phyloP scores from a whole-genome alignment of 2,113 vertebrate genomes.

The Zootoca vivipara region DNA sequence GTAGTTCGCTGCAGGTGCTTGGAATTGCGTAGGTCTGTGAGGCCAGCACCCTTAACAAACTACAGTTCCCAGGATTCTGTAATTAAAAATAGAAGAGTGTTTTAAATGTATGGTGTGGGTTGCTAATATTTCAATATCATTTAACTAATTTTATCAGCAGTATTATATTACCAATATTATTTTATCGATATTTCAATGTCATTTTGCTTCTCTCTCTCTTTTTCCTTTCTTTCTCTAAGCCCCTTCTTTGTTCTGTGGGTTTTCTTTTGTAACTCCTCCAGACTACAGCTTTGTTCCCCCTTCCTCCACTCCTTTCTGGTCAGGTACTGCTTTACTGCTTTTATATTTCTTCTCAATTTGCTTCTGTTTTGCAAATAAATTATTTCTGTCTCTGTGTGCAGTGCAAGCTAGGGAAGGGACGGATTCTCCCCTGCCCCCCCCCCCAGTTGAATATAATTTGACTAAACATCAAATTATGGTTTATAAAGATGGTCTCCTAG shows the following conservation, averaged over 20 bases:
- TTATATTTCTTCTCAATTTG: slow-evolving; percentile 72
- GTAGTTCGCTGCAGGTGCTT: too few species aligned
- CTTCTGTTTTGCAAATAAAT: slow-evolving; percentile 68
- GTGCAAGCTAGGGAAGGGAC: slow-evolving; percentile 64
- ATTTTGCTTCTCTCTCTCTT: slow-evolving; percentile 82
- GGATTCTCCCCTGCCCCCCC: slow-evolving; percentile 44
- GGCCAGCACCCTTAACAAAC: too few species aligned
- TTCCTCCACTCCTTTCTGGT: slow-evolving; percentile 98
- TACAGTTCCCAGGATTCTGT: too few species aligned
- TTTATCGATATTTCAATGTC: slow-evolving; percentile 78
- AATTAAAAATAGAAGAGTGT: too few species aligned
- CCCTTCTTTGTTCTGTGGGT: slow-evolving; percentile 93
- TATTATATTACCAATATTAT: slow-evolving; percentile 25
- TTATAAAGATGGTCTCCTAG: background rate
- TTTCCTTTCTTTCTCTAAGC: slow-evolving; percentile 84
- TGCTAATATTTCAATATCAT: slow-evolving; percentile 63
- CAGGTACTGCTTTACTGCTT: slow-evolving; percentile 91
- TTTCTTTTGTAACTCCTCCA: slow-evolving; percentile 96
- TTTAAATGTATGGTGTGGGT: too few species aligned
- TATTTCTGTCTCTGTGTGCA: slow-evolving; percentile 57
- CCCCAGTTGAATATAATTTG: background rate
- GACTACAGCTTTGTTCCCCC: slow-evolving; percentile 98
- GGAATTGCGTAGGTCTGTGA: too few species aligned
- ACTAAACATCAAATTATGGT: background rate
- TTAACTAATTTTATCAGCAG: slow-evolving; percentile 53